Evolutionary conservation across 2,113 vertebrate species (phyloP).

Genomic region (Xiphophorus hellerii): DNA sequence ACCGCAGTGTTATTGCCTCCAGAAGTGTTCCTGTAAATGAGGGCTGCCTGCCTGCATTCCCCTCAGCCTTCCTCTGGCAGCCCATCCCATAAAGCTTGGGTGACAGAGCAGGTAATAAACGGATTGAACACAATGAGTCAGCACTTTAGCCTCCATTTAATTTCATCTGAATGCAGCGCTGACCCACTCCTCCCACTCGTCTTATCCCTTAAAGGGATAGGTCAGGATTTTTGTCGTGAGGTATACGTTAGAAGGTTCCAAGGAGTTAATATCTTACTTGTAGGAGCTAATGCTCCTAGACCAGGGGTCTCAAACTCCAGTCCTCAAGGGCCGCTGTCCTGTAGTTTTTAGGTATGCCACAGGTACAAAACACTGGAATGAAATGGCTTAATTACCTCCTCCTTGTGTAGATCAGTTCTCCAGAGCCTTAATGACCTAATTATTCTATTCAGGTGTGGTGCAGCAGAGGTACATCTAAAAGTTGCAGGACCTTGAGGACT

Average conservation of each 20-base stretch:
- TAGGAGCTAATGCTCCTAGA: neutral
- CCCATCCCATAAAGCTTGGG: constrained; percentile 70
- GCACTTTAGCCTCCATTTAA: constrained; percentile 81
- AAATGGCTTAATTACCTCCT: too few relatives aligned
- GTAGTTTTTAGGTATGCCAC: too few relatives aligned
- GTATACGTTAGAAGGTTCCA: too few relatives aligned
- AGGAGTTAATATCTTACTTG: too few relatives aligned
- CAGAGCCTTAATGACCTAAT: too few relatives aligned
- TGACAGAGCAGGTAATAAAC: constrained; percentile 80
- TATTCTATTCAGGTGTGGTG: too few relatives aligned
- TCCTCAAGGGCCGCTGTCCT: too few relatives aligned
- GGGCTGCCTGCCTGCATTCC: constrained; percentile 37
- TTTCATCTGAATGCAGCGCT: constrained; percentile 72
- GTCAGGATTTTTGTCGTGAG: neutral
- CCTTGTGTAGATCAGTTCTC: too few relatives aligned
- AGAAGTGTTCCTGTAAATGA: constrained; percentile 72
- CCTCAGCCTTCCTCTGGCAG: constrained; percentile 50
- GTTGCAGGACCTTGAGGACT: too few relatives aligned
- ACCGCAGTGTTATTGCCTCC: constrained; percentile 70
- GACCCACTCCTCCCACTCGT: constrained; percentile 18
- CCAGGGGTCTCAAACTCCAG: too few relatives aligned
- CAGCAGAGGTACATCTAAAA: too few relatives aligned
- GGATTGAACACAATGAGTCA: constrained; percentile 78
- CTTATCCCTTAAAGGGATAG: constrained; percentile 12
- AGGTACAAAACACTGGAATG: too few relatives aligned